Evolutionary conservation across 2,888 invertebrate genomes (phyloP), one percentile per base, ranked within the genome.

Genomic region (Proisotoma minuta): DNA sequence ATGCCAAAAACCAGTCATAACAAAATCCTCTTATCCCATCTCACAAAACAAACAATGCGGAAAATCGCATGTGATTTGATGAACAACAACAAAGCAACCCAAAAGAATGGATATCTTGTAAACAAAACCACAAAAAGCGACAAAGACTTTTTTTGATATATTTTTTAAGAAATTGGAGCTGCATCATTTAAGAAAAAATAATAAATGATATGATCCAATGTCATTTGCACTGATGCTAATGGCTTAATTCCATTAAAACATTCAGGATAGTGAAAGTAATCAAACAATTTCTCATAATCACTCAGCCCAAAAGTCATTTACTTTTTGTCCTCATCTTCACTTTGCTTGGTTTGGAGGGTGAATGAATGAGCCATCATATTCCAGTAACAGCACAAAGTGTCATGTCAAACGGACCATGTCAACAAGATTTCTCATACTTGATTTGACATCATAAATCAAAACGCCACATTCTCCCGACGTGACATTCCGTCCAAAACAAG

Each of bases 401-500:
- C 53, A 59, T 27, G 59, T 39, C 59, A 59, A 59, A 50, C 50
- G 59, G 52, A 59, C 53, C 59, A 53, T 59, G 59, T 59, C 59
- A 53, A 52, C 52, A 53, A 59, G 52, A n/a, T n/a, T n/a, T n/a
- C n/a, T n/a, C 53, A 47, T 29, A 49, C 34, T 59, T 59, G 59
- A 59, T 59, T 59, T 59, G 59, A 52, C 59, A 52, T 29, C 59
- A 59, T 59, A 59, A 59, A 59, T 59, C 59, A 59, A 53, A 59
- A 28, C 59, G 47, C 50, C 59, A 59, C 59, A 47, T 59, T 59
- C 59, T 50, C 39, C 43, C 59, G 59, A 59, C 59, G 53, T 53
- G 18, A 22, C 52, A 47, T 18, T 20, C 34, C 34, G 34, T 34
- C 34, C 34, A 34, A 34, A 15, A 34, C 34, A 34, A 34, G 34